Evolutionary conservation across 2,888 invertebrate species (phyloP).

Genomic region (Myopa testacea): DNA sequence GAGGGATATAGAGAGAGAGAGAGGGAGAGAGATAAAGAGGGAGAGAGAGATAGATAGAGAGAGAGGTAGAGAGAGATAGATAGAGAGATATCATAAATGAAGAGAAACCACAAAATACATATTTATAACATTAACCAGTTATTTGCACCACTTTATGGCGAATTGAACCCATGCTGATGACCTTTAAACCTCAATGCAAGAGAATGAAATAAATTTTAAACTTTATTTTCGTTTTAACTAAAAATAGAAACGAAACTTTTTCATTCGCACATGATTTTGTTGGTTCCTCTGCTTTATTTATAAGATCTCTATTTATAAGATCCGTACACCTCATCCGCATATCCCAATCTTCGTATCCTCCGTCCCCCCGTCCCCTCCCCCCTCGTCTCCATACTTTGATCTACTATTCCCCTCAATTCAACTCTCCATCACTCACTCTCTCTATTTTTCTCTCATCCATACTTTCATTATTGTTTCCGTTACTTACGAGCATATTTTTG

Average conservation of each 20-base stretch:
- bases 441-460: background rate
- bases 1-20: too few relatives aligned
- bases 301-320: background rate
- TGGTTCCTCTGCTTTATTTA: too few relatives aligned
- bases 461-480: background rate
- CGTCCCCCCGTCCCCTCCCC: too few relatives aligned
- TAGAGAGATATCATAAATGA: too few relatives aligned
- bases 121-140: too few relatives aligned
- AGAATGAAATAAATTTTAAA: background rate
- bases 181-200: background rate
- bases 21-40: too few relatives aligned
- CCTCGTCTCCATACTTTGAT: background rate
- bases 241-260: constrained; percentile 8
- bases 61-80: too few relatives aligned
- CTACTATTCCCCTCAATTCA: background rate
- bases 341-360: background rate
- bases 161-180: background rate
- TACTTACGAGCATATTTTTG: constrained; percentile 76
- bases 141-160: too few relatives aligned
- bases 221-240: constrained; percentile 10
- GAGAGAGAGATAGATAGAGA: too few relatives aligned
- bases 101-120: too few relatives aligned
- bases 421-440: background rate
- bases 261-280: background rate
- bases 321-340: too few relatives aligned